Evolutionary conservation across 2,888 invertebrate genomes (phyloP), one percentile per base, ranked within the genome.

Genomic region (Lumbricus terrestris): DNA sequence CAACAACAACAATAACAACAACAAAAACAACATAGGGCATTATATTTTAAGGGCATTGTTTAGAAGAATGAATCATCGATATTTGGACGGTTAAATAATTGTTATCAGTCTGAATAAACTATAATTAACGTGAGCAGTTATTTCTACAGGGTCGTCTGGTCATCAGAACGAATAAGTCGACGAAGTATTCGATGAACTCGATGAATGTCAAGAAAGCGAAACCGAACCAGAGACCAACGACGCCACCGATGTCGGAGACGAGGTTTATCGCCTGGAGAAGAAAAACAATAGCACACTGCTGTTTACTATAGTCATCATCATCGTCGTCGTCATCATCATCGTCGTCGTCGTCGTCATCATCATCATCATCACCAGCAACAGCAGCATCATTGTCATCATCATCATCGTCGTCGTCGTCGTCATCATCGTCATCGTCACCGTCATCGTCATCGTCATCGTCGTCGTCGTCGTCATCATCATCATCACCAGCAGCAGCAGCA

Each of bases 201-300:
- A 91, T 34, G 42, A 91, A 90, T 23, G 91, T 91, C 91, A 91
- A 90, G 47, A 91, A 85, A 8, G 91, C 91, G 82, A 91, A 91
- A 90, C 91, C 91, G 82, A 91, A 91, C 91, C 91, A 91, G 15
- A 91, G 89, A 34, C 91, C 91, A 34, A 91, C 20, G 29, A 91
- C 82, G 15, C 91, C 91, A 29, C 90, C 89, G 29, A 91, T 40
- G 82, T 91, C 91, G 11, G 89, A 88, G 33, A 88, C 16, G 5
- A 88, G 40, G 15, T 47, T 20, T 1, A 47, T 47, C 42, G 88
- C 15, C 90, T 90, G 88, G 23, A 82, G 23, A n/a, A 82, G 23
- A n/a, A 23, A 88, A 88, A 88, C 23, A 37, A 34, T 6, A 69
- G 29, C 6, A 88, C 88, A 37, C 34, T 15, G 18, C 18, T 16